Base-by-base conservation (phyloP, 1,140 invertebrate genomes). In the Liolophura sinensis region DNA sequence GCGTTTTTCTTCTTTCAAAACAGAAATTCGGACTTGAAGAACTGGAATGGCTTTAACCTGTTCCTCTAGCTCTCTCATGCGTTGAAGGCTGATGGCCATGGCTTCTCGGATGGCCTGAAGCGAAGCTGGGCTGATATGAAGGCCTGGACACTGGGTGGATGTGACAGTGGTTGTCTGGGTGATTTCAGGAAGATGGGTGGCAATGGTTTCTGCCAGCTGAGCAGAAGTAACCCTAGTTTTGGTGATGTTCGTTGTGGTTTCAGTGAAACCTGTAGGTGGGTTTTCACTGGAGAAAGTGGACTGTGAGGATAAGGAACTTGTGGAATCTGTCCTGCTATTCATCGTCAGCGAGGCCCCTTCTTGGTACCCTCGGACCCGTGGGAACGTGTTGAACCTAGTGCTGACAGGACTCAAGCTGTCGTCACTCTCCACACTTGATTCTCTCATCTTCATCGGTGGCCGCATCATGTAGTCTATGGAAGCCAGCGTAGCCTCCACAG, bases 1-100 rank as follows among this genome's bases (percentile, higher is more conserved):
- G 20, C 89, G 84, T 69, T 93, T 93, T 80, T 93, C 92, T 71
- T 92, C 89, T 75, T 91, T 89, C 60, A 93, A 79, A 40, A 89
- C 87, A 49, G 87, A 89, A 16, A 94, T 85, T 85, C 80, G 60
- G 78, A 93, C 91, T 88, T 94, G 89, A 60, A 95, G 82, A 73
- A 90, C 86, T n/a, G 93, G 93, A 82, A 95, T 91, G 48, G 88
- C 82, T 86, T 93, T 93, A 22, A 93, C 91, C 86, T 93, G 91
- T 79, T 92, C 91, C 84, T 94, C 93, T 66, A 95, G 84, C 75
- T 93, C 91, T 78, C 88, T 89, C 82, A 93, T 90, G 52, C 91
- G 86, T 78, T 91, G 89, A 58, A 94, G 83, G 76, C 92, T 93
- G 18, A 89, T 76, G 1, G 92, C 91, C 91, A 94, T 91, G 80